Evolutionary conservation across 1,140 invertebrate genomes (phyloP), one percentile per base, ranked within the genome.

Genomic region (Pantala flavescens): DNA sequence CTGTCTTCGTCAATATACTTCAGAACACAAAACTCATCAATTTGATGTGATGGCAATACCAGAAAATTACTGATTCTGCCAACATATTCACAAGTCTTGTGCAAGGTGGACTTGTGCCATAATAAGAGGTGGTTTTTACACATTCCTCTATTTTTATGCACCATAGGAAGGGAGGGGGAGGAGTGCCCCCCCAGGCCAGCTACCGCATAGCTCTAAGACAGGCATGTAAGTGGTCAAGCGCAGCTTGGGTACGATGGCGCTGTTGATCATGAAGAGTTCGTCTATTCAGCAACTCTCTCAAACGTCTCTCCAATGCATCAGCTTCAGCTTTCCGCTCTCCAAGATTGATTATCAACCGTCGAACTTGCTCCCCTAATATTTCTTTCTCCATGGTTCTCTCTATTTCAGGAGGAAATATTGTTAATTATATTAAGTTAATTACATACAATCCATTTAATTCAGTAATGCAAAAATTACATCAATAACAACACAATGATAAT

Each of bases 161-260:
- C 71, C 23, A 19, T 63, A 42, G 73, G 43, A 70, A 43, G 11
- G 3, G 19, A 74, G 24, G 43, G 73, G 16, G 23, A 19, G n/a
- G 28, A 36, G 19, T 19, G 19, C 23, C 71, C 28, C 23, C 42
- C 73, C 43, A 19, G 73, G 19, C 36, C 55, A 72, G 76, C 76
- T 77, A 77, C 75, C 76, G 76, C 23, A 77, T 71, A 23, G 28
- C 70, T 19, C 73, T 72, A 21, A 77, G 70, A 70, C 76, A 77
- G 12, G 75, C 24, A 42, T 76, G 76, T 24, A 77, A 71, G 24
- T 74, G 75, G 70, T 77, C 76, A 43, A 77, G 43, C 16, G 76
- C 73, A 36, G 71, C 55, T 49, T 77, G 76, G 19, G 72, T 74
- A 23, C 73, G 75, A 43, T 74, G 76, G n/a, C 76, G 76, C 43